phyloP scores from a whole-genome alignment of 2,888 invertebrate genomes.

The Melipona bicolor region DNA sequence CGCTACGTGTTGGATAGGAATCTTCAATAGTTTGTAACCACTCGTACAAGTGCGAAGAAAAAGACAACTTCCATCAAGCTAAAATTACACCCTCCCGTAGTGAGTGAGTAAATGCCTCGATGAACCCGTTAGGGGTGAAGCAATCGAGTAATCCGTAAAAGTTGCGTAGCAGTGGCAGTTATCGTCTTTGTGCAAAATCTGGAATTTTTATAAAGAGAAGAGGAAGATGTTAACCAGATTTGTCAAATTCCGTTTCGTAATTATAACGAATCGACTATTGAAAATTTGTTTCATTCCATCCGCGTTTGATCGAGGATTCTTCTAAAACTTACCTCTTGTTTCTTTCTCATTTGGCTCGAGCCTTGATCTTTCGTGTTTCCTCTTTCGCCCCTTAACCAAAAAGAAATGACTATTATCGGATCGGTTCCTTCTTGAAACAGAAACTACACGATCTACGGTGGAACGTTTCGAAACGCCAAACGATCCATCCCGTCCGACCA shows the following conservation, averaged over 20 bases:
- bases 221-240: too few relatives aligned
- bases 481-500: constrained; percentile 30
- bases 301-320: neutral
- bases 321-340: neutral
- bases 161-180: neutral
- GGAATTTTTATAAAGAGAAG: neutral
- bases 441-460: neutral
- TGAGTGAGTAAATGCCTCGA: neutral
- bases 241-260: neutral
- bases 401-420: constrained; percentile 1
- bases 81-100: neutral
- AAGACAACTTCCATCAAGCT: neutral
- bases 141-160: neutral
- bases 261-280: neutral
- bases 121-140: neutral
- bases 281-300: too few relatives aligned
- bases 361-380: neutral
- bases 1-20: neutral
- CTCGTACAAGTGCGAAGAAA: neutral
- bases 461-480: constrained; percentile 8
- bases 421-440: neutral
- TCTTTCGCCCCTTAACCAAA: neutral
- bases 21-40: neutral
- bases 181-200: neutral
- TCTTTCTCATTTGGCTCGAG: neutral